These are phyloP conservation scores for Drosophila niveifrons DNA, from an alignment of 2,888 invertebrate species.

Conservation along the genomic window DNA sequence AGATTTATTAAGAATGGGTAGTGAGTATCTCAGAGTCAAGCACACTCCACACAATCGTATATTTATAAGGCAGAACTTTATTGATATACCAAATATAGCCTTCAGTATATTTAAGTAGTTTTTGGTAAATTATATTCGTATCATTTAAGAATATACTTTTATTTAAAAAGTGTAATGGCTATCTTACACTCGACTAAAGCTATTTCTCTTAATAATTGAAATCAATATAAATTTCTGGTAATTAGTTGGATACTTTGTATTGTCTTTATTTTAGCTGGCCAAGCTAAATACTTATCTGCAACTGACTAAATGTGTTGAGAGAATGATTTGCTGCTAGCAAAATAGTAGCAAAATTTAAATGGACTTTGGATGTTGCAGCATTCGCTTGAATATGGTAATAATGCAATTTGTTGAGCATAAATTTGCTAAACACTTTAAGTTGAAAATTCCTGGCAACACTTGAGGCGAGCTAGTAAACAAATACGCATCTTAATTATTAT, in stretches of 20 bases:
- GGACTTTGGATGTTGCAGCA: background rate
- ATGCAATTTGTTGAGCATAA: background rate
- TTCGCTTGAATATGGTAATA: background rate
- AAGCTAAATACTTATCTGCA: background rate
- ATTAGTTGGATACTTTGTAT: too few species aligned
- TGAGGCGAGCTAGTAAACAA: background rate
- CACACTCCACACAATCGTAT: too few species aligned
- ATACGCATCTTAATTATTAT: slow-evolving; percentile 6
- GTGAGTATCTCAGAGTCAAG: too few species aligned
- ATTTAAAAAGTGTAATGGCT: too few species aligned
- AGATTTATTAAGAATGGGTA: too few species aligned
- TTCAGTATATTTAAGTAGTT: too few species aligned
- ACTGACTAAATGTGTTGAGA: background rate
- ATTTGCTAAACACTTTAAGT: slow-evolving; percentile 5
- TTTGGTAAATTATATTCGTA: too few species aligned
- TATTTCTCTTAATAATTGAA: background rate
- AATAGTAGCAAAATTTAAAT: background rate
- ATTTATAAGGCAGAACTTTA: too few species aligned
- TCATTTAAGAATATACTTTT: too few species aligned
- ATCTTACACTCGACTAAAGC: too few species aligned
- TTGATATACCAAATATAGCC: too few species aligned
- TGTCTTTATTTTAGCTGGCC: too few species aligned
- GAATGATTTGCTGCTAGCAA: background rate
- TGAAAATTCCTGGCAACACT: background rate
- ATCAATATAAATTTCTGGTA: background rate